phyloP scores from a whole-genome alignment of 2,888 invertebrate genomes.

The Epinotia bilunana region DNA sequence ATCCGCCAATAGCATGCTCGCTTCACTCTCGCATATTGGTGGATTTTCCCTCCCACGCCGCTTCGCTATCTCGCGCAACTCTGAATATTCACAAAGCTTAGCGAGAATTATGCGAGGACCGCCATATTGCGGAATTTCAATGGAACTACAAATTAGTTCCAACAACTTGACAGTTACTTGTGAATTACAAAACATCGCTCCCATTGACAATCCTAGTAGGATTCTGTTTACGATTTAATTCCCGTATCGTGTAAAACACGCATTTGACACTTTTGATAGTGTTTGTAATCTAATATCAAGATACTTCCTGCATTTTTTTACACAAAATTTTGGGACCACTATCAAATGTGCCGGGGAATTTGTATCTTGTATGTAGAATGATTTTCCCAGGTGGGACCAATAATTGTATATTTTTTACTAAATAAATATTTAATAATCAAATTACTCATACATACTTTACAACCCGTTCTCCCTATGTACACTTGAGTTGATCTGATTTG shows the following conservation, averaged over 20 bases:
- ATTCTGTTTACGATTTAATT: not conserved
- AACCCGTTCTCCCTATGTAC: not conserved
- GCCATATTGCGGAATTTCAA: too few species aligned
- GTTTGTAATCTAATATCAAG: not conserved
- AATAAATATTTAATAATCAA: constrained; percentile 33
- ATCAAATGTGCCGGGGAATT: not conserved
- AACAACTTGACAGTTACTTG: too few species aligned
- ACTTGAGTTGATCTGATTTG: too few species aligned
- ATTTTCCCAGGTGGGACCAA: constrained; percentile 12
- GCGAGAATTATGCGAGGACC: too few species aligned
- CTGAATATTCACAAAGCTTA: too few species aligned
- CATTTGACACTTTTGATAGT: not conserved
- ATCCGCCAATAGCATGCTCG: too few species aligned
- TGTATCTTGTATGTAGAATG: not conserved
- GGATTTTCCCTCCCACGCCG: too few species aligned
- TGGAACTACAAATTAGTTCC: too few species aligned
- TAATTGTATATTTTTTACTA: constrained; percentile 29
- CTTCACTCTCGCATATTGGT: too few species aligned
- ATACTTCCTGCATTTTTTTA: not conserved
- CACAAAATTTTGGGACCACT: not conserved
- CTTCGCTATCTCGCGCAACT: too few species aligned
- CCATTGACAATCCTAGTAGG: too few species aligned
- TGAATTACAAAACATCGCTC: too few species aligned
- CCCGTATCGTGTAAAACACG: constrained; percentile 1
- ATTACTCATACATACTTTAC: not conserved